These are phyloP conservation scores for Pocillopora verrucosa DNA, from an alignment of 64 coral and sea anemone genomes.

Conservation along the genomic window DNA sequence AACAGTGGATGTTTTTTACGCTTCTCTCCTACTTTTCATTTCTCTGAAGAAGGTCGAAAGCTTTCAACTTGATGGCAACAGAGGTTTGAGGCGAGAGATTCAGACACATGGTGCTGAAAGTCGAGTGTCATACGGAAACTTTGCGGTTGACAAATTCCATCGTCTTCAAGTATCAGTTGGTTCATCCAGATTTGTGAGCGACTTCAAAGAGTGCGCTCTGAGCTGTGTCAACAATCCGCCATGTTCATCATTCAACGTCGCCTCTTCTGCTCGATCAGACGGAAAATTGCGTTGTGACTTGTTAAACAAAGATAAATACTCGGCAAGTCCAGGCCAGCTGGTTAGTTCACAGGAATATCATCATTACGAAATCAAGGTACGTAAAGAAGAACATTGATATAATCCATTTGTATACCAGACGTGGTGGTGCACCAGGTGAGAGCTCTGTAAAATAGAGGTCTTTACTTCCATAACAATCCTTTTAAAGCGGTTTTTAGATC, in stretches of 20 bases:
- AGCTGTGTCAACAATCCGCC: neutral
- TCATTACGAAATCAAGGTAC: slow-evolving; percentile 1
- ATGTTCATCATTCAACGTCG: slow-evolving; percentile 5
- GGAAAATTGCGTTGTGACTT: neutral
- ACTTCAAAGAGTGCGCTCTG: neutral
- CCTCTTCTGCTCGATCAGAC: neutral
- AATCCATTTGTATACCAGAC: neutral
- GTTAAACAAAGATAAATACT: neutral
- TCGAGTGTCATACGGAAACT: neutral
- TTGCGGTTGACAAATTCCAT: neutral
- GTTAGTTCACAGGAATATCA: neutral
- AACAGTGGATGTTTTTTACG: too few species aligned
- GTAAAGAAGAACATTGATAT: neutral
- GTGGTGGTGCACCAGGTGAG: too few species aligned
- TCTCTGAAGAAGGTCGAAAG: neutral
- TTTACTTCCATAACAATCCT: too few species aligned
- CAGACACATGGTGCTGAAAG: neutral
- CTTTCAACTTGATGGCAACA: neutral
- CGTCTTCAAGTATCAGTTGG: slow-evolving; percentile 2
- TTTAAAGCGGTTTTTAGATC: too few species aligned
- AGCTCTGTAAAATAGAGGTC: too few species aligned
- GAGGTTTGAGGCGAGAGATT: neutral
- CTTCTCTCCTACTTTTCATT: neutral
- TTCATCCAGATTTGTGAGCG: neutral
- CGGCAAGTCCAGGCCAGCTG: neutral